Percentiles rank a stretch among this genome's conserved stretches.
These are phyloP conservation scores for Chascanopsetta lugubris DNA, from an alignment of 2,113 vertebrate species.

Conservation along the genomic window DNA sequence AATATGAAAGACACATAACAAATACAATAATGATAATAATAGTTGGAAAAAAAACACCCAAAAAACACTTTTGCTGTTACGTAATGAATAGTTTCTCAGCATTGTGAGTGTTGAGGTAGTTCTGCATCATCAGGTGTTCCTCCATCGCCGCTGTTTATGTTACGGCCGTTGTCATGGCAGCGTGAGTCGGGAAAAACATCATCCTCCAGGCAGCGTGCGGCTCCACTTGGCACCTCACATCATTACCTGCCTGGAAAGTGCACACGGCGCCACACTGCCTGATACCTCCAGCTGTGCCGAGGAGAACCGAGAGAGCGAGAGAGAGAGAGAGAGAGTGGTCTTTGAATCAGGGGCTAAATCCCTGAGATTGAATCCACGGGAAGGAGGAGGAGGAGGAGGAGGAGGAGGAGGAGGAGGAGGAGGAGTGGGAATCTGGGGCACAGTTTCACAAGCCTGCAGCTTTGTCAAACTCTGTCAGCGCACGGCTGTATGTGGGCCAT, in stretches of 20 bases:
- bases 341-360: constrained; percentile 18
- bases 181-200: constrained; percentile 9
- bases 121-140: not conserved
- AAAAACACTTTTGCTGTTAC: no score
- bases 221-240: constrained; percentile 4
- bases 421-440: constrained; percentile 43
- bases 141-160: not conserved
- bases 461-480: constrained; percentile 58
- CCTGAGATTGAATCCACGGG: constrained; percentile 25
- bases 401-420: constrained; percentile 23
- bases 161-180: constrained; percentile 9
- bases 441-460: constrained; percentile 53
- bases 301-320: constrained; percentile 23
- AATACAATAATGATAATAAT: no score
- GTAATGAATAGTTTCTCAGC: no score
- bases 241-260: not conserved
- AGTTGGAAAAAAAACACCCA: no score
- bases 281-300: constrained; percentile 20
- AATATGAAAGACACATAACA: no score
- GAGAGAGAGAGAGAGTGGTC: no score
- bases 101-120: no score
- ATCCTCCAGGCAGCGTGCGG: not conserved
- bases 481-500: constrained; percentile 71
- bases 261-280: not conserved
- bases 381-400: constrained; percentile 22